A percentile compares a stretch with the other conserved stretches of the same genome.
phyloP scores from a whole-genome alignment of 2,888 invertebrate genomes.

The Drosophila cracens region DNA sequence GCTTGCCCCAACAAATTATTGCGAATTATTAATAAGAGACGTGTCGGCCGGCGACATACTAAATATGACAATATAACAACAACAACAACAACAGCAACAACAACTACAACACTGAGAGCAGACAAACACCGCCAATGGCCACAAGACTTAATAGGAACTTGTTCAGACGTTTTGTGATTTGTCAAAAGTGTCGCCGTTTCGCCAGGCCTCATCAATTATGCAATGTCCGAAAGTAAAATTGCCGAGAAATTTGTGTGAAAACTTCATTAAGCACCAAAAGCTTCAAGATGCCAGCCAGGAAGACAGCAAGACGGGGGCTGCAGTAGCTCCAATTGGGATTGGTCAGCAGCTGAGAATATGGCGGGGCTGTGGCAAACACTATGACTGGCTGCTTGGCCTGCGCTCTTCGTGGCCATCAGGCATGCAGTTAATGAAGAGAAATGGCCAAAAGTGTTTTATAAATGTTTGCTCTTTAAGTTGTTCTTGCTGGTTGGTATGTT shows the following conservation, averaged over 20 bases:
- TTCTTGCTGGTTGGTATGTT: background rate
- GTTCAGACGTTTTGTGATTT: constrained; percentile 61
- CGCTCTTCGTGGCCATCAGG: constrained; percentile 11
- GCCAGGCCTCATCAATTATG: constrained; percentile 65
- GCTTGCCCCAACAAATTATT: constrained; percentile 34
- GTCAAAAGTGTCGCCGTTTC: constrained; percentile 65
- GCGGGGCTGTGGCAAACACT: constrained; percentile 18
- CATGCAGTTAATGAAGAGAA: constrained; percentile 74
- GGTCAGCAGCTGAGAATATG: constrained; percentile 6
- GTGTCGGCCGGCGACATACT: constrained; percentile 12
- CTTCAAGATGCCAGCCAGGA: constrained; percentile 8
- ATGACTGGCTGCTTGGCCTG: constrained; percentile 14
- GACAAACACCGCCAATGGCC: background rate
- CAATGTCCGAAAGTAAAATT: constrained; percentile 61
- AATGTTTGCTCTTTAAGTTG: constrained; percentile 52
- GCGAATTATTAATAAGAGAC: constrained; percentile 54
- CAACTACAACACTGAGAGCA: background rate
- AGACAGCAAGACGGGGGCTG: background rate
- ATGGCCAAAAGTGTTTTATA: constrained; percentile 74
- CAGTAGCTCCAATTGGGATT: background rate
- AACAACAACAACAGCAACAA: background rate
- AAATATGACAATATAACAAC: constrained; percentile 11
- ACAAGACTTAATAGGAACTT: constrained; percentile 53
- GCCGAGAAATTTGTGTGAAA: constrained; percentile 60
- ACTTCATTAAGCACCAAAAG: constrained; percentile 62